A percentile compares a stretch with the other conserved stretches of the same genome.
These are phyloP conservation scores for Pseudocheirus occidentalis DNA, from an alignment of 2,797 vertebrate species.

Conservation along the genomic window DNA sequence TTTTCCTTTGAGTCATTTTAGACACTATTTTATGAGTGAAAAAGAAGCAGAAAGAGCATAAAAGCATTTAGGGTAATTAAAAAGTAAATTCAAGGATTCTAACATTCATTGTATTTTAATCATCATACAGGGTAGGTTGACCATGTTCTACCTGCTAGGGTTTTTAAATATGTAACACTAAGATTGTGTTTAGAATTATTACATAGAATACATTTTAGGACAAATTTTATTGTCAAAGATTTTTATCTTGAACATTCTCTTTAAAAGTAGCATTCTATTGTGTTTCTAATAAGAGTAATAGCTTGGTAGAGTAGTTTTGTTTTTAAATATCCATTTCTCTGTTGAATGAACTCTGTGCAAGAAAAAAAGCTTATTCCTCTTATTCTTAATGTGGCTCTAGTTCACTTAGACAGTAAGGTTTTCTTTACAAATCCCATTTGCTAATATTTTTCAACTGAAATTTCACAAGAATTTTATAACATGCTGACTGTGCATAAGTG, in stretches of 20 bases:
- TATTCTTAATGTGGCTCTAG: not conserved
- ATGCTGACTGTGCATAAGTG: slow-evolving; percentile 37
- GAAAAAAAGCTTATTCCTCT: not conserved
- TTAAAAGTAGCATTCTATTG: slow-evolving; percentile 25
- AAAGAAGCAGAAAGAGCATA: not conserved
- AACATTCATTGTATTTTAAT: not conserved
- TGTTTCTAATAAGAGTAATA: not conserved
- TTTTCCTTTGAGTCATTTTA: slow-evolving; percentile 8
- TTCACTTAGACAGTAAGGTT: not conserved
- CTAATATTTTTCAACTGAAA: slow-evolving; percentile 76
- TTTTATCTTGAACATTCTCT: slow-evolving; percentile 13
- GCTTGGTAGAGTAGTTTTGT: slow-evolving; percentile 4
- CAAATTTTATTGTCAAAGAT: slow-evolving; percentile 2
- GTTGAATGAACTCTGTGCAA: slow-evolving; percentile 4
- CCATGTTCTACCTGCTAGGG: not conserved
- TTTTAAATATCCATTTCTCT: slow-evolving; percentile 15
- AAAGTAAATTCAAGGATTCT: not conserved
- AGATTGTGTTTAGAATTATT: slow-evolving; percentile 15
- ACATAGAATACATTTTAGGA: slow-evolving; percentile 26
- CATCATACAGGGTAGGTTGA: not conserved
- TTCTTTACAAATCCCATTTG: slow-evolving; percentile 49
- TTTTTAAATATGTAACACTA: not conserved
- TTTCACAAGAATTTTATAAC: slow-evolving; percentile 75
- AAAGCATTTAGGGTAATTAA: not conserved
- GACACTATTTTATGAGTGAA: not conserved